Conservation (phyloP, 2,797 vertebrate genomes). For the Chaunax sp. region DNA sequence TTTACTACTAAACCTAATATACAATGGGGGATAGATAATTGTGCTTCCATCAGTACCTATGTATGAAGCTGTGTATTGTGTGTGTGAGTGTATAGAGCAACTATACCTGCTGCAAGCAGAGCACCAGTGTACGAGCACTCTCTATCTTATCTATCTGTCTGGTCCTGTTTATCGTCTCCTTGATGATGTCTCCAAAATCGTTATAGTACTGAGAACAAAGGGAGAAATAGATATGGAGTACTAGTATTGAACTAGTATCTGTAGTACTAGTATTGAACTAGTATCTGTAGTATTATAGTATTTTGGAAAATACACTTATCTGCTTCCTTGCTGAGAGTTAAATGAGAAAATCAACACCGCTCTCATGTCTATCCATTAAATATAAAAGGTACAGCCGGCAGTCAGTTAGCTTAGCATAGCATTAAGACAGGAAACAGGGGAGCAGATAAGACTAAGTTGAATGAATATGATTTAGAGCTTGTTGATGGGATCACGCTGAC, state of each 20-base stretch:
- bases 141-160: constrained; percentile 89
- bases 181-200: constrained; percentile 94
- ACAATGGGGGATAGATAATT: too few species aligned
- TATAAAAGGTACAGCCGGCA: not conserved
- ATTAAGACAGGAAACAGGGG: too few species aligned
- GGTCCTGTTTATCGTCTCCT: constrained; percentile 88
- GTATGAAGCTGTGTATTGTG: too few species aligned
- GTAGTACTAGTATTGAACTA: not conserved
- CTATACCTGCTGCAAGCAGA: constrained; percentile 91
- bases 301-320: too few species aligned
- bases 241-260: not conserved
- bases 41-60: too few species aligned
- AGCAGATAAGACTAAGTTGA: too few species aligned
- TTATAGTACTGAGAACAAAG: constrained; percentile 79
- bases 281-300: too few species aligned
- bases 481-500: too few species aligned
- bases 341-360: not conserved
- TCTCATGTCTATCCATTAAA: not conserved
- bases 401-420: not conserved
- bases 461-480: too few species aligned
- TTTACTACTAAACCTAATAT: too few species aligned
- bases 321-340: too few species aligned
- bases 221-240: not conserved
- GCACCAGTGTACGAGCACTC: constrained; percentile 86
- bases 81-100: not conserved